These are phyloP conservation scores for Rhizoglyphus robini DNA, from an alignment of 1,140 invertebrate species.

Conservation along the genomic window DNA sequence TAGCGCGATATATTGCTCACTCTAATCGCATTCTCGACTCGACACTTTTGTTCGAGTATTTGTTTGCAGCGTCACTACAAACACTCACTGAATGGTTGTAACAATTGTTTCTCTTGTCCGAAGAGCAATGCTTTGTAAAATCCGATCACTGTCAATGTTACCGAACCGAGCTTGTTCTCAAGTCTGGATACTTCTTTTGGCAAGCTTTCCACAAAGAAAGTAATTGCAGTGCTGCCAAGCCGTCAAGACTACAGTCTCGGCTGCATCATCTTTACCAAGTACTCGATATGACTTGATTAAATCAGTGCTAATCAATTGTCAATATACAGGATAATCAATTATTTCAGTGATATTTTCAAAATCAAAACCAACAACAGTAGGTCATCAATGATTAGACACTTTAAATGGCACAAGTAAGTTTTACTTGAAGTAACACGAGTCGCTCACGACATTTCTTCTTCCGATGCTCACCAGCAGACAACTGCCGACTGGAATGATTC, in stretches of 20 bases:
- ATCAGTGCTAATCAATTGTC: neutral
- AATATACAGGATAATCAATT: too few relatives aligned
- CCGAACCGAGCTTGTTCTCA: too few relatives aligned
- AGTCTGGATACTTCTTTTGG: too few relatives aligned
- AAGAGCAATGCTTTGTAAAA: neutral
- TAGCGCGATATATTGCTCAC: too few relatives aligned
- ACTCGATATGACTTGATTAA: neutral
- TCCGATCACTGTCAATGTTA: neutral
- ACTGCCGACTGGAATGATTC: constrained; percentile 68
- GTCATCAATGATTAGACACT: constrained; percentile 74
- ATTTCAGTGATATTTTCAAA: neutral
- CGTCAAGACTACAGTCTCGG: neutral
- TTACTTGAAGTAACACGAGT: constrained; percentile 95
- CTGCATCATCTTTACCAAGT: neutral
- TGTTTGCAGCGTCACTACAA: too few relatives aligned
- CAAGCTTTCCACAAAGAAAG: too few relatives aligned
- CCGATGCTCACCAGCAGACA: constrained; percentile 77
- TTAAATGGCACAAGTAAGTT: constrained; percentile 99
- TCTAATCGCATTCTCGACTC: too few relatives aligned
- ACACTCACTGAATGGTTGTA: too few relatives aligned
- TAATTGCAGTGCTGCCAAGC: neutral
- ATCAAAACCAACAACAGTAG: neutral
- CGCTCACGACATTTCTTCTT: constrained; percentile 90
- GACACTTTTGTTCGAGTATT: too few relatives aligned
- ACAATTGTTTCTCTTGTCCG: too few relatives aligned